Evolutionary conservation across 1,140 invertebrate genomes (phyloP).

Genomic region (Phthorimaea operculella): DNA sequence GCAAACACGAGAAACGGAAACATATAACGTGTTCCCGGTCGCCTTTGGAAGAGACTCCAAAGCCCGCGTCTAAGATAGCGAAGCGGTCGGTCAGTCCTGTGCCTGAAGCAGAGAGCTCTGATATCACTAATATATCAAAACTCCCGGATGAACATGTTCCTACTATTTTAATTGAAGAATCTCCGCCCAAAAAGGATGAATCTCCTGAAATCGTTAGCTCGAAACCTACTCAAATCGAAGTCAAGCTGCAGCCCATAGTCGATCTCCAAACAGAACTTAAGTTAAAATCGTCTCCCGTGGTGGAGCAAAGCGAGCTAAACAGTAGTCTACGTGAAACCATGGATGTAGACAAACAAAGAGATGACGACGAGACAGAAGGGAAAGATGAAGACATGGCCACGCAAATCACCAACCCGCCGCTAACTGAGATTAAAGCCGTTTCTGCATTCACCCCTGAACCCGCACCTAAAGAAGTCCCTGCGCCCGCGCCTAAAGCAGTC

Average conservation of each 20-base stretch:
- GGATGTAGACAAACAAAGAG: slow-evolving; percentile 1
- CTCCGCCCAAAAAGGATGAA: no score
- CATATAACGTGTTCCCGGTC: slow-evolving; percentile 6
- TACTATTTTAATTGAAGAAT: no score
- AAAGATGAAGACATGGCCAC: background rate
- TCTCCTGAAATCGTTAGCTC: background rate
- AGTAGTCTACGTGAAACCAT: background rate
- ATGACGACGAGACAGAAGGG: background rate
- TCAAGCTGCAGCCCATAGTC: background rate
- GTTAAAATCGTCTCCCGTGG: background rate
- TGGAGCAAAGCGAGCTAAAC: slow-evolving; percentile 9
- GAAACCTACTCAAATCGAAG: background rate
- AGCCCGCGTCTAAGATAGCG: slow-evolving; percentile 41
- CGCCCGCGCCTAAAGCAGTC: no score
- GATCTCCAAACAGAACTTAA: background rate
- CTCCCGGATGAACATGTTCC: no score
- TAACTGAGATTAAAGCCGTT: no score
- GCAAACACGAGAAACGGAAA: slow-evolving; percentile 7
- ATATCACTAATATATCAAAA: no score
- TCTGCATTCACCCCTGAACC: no score
- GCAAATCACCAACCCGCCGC: no score
- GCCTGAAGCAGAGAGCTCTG: background rate
- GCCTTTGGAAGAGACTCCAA: slow-evolving; percentile 35
- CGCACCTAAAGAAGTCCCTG: no score
- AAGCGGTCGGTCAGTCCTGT: slow-evolving; percentile 34